A percentile compares a stretch with the other conserved stretches of the same genome.
These are phyloP conservation scores for Leucophora obtusa DNA, from an alignment of 2,888 invertebrate species.

Conservation along the genomic window DNA sequence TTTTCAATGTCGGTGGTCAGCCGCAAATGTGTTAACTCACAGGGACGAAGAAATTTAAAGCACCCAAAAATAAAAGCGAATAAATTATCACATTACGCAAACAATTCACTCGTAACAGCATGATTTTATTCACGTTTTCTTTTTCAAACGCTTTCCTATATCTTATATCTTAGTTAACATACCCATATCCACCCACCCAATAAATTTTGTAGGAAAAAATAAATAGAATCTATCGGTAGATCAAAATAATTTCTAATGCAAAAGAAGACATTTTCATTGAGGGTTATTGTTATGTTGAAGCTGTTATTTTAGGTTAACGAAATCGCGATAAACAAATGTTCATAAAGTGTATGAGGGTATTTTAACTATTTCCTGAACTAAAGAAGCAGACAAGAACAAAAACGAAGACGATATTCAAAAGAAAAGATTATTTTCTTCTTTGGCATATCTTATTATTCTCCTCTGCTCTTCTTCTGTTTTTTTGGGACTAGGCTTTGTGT, in stretches of 20 bases:
- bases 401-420: constrained; percentile 38
- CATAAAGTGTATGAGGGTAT: constrained; percentile 57
- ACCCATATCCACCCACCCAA: constrained; percentile 69
- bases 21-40: too few species aligned
- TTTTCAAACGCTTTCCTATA: constrained; percentile 4
- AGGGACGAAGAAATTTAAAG: too few species aligned
- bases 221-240: constrained; percentile 70
- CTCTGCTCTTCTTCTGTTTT: constrained; percentile 19
- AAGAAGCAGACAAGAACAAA: constrained; percentile 4
- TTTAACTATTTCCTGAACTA: constrained; percentile 46
- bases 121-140: not conserved
- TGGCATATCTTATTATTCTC: not conserved
- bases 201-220: constrained; percentile 68
- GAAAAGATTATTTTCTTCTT: constrained; percentile 53
- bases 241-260: constrained; percentile 71
- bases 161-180: constrained; percentile 7
- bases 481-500: not conserved
- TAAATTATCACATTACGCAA: too few species aligned
- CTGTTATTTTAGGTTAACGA: constrained; percentile 57
- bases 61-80: too few species aligned
- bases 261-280: constrained; percentile 66
- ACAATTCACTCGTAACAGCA: too few species aligned
- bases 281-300: constrained; percentile 50
- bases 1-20: too few species aligned
- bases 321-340: constrained; percentile 60